Evolutionary conservation across 2,797 vertebrate species (phyloP), one percentile per base, ranked within the genome.

Genomic region (Pagetopsis macropterus): DNA sequence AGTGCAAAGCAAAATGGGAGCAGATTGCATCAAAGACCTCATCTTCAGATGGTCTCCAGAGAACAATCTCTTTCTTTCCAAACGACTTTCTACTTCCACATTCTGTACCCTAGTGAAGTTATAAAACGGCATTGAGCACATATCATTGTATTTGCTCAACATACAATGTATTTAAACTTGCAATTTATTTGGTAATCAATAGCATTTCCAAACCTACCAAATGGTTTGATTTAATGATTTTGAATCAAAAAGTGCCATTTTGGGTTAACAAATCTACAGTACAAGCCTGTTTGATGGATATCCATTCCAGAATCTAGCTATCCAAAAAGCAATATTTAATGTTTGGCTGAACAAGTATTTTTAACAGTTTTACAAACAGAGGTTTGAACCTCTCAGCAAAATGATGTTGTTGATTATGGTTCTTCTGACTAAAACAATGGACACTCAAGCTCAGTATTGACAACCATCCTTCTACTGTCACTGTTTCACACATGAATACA

Each of bases 21-120:
- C 70, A 74, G 70, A 81, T 82, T 40, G 41, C 84, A 88, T 89
- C 84, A 86, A 86, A 88, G 70, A 44, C 57, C 43, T 58, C 51
- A 84, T 88, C 82, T 65, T 76, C 59, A 70, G n/a, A 79, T 57
- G 41, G 75, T 90, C 86, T 89, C 80, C 61, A 48, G 87, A 78
- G 86, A 88, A 44, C 23, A 37, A 72, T 45, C 49, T 14, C 78
- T 86, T 63, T 81, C 65, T 76, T 67, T 76, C 75, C 72, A 66
- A 81, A 71, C 40, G 59, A 65, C 56, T 50, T 55, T 63, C 73
- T 68, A 68, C 73, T 82, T 66, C 72, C 72, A 78, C 37, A 68
- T 68, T 68, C 51, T 74, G 46, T 27, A 78, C 23, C 62, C 76
- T 40, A 78, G 81, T 72, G 71, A 75, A 71, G 75, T 72, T 55